Base-by-base conservation (phyloP, 2,888 invertebrate genomes). In the Altica lythri region DNA sequence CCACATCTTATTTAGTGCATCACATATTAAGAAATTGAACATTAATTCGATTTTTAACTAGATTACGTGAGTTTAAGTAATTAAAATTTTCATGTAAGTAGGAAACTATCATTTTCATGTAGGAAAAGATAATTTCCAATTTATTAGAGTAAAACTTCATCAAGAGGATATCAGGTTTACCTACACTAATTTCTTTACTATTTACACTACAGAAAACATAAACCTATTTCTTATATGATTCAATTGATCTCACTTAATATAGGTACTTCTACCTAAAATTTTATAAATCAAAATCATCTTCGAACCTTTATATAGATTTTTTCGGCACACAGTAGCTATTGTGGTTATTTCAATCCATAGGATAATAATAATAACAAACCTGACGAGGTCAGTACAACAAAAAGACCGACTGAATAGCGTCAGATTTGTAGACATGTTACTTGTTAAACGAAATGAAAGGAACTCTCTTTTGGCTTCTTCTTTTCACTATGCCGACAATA, bases 271-370 rank as follows among this genome's bases (percentile, higher is more conserved):
- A 29, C 9, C 9, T 29, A 2, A 14, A 35, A 13, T 2, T 35
- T 35, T 35, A 14, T n/a, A 17, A 35, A 40, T 17, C 13, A 12
- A 22, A 22, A 34, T 9, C 14, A 14, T 14, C 34, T 14, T 16
- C 6, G 30, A 13, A 10, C 12, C 4, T 30, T 30, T 30, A 4
- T 29, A 29, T 2, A 10, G 29, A 2, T 9, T 14, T 10, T 40
- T 40, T 40, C 40, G 40, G 40, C 40, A 40, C 19, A 40, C 66
- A 62, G 66, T 63, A 66, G 67, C 69, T 65, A 65, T 53, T 65
- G 64, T 58, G 64, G 66, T 68, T 68, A 70, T 71, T 68, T 68
- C 69, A 66, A 67, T 66, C 68, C 68, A 68, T 68, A 63, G 61
- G 67, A 64, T 67, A 55, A 55, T 57, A 47, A 60, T 55, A 70